A percentile compares a stretch with the other conserved stretches of the same genome.
These are phyloP conservation scores for Pristionchus entomophagus DNA, from an alignment of 2,888 invertebrate species.

Conservation along the genomic window DNA sequence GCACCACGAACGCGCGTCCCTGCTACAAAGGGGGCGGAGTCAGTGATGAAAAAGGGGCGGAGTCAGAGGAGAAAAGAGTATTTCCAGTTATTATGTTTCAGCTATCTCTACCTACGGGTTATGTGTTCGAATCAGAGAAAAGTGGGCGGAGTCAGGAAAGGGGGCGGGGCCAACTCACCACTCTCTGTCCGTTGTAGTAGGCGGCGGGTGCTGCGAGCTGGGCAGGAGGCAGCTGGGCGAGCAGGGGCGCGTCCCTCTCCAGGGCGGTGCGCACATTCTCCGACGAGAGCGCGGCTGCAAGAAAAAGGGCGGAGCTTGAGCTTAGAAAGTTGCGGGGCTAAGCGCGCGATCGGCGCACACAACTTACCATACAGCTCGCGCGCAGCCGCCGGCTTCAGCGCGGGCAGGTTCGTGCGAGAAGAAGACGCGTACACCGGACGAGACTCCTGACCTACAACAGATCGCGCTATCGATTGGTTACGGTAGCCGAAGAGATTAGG, in stretches of 20 bases:
- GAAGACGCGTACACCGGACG: not conserved
- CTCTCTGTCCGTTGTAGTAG: conserved; percentile 25
- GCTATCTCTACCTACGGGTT: no score
- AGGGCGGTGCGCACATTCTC: conserved; percentile 15
- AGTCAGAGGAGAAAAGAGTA: no score
- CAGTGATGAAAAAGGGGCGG: not conserved
- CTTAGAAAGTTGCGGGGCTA: no score
- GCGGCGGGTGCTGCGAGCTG: not conserved
- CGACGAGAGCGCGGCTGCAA: not conserved
- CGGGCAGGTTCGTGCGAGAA: not conserved
- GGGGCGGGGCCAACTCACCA: conserved; percentile 28
- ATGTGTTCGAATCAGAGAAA: no score
- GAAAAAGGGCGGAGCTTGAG: not conserved
- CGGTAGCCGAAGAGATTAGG: no score
- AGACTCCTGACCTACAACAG: conserved; percentile 8
- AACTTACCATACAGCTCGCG: conserved; percentile 26
- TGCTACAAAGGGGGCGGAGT: not conserved
- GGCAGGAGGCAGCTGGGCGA: no score
- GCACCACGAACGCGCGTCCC: not conserved
- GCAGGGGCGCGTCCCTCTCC: conserved; percentile 7
- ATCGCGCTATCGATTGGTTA: no score
- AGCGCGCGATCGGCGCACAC: no score
- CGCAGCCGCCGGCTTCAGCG: conserved; percentile 8
- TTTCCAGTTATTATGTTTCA: no score
- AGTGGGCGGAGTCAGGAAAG: no score